Conservation (phyloP, 2,113 vertebrate genomes). For the Nothocercus julius region DNA sequence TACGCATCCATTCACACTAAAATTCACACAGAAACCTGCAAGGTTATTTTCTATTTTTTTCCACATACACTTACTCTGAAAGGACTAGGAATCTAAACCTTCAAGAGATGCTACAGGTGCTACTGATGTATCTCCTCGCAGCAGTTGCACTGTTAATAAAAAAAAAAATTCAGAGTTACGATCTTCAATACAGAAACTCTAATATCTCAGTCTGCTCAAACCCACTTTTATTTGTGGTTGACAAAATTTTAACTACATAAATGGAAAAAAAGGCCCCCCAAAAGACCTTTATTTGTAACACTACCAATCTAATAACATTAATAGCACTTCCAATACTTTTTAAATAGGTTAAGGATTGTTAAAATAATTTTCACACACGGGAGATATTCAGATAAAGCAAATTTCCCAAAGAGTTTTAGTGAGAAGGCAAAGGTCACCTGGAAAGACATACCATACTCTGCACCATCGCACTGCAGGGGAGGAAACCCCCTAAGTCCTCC, state of each 20-base stretch:
- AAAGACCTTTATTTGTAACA: neutral
- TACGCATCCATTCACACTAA: slow-evolving; percentile 58
- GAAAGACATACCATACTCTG: neutral
- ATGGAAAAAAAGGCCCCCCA: neutral
- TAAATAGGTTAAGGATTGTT: neutral
- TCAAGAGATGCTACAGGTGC: neutral
- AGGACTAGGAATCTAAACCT: neutral
- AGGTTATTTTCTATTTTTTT: slow-evolving; percentile 52
- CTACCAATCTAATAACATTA: neutral
- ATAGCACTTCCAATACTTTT: neutral
- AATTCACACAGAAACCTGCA: slow-evolving; percentile 33
- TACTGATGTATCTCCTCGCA: neutral
- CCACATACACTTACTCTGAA: neutral
- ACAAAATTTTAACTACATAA: neutral
- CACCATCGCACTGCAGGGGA: neutral
- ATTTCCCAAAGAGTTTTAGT: neutral
- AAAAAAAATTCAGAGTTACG: neutral
- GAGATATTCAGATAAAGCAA: neutral
- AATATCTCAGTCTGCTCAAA: neutral
- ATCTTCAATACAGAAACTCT: neutral
- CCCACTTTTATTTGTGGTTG: neutral
- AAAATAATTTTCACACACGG: slow-evolving; percentile 15
- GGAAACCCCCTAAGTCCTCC: neutral
- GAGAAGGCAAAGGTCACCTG: slow-evolving; percentile 38
- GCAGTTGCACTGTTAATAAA: neutral